A percentile compares a stretch with the other conserved stretches of the same genome.
Conservation (phyloP, 2,797 vertebrate genomes). For the Tarsius wallacei region DNA sequence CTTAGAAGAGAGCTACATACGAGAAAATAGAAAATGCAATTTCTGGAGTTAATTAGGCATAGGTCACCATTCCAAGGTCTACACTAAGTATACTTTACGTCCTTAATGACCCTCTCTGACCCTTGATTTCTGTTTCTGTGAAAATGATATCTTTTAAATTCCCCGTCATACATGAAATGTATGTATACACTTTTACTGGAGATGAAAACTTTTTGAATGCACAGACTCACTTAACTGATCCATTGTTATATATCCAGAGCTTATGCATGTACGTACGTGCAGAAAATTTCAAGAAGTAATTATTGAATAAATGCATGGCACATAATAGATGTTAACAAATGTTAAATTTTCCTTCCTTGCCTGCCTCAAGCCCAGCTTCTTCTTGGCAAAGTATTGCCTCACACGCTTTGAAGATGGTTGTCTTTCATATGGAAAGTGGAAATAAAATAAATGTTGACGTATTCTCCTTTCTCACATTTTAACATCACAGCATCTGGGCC, state of each 20-base stretch:
- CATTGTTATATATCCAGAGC: background rate
- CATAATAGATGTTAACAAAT: background rate
- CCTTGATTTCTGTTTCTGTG: background rate
- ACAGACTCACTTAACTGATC: background rate
- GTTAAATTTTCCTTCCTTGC: background rate
- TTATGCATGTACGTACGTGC: background rate
- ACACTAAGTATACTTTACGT: background rate
- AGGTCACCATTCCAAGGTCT: background rate
- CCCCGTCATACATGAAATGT: background rate
- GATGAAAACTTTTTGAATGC: background rate
- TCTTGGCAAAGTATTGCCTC: constrained; percentile 16
- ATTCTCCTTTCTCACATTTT: constrained; percentile 19
- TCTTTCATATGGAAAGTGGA: constrained; percentile 66
- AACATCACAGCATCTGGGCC: background rate
- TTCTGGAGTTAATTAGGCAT: background rate
- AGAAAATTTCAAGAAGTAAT: background rate
- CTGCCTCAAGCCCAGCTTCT: constrained; percentile 23
- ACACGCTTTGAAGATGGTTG: constrained; percentile 46
- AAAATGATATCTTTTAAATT: constrained; percentile 29
- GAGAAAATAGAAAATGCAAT: constrained; percentile 1
- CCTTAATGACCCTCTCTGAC: background rate
- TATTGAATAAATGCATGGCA: background rate
- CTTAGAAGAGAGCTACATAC: background rate
- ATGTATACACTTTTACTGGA: background rate
- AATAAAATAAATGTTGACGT: constrained; percentile 32